Conservation (phyloP, 2,888 invertebrate species). For the Thymelicus acteon region DNA sequence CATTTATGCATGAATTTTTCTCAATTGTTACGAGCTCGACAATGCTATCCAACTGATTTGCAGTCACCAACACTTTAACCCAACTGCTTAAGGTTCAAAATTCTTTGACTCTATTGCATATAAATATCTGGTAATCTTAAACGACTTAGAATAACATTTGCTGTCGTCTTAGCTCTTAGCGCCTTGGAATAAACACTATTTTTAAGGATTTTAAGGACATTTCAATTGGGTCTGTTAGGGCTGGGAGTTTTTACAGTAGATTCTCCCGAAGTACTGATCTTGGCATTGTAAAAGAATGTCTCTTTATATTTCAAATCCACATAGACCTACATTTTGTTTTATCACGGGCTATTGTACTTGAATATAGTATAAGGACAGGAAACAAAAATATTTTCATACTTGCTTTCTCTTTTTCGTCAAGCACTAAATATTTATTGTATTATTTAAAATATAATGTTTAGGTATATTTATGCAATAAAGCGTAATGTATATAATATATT, state of each 20-base stretch:
- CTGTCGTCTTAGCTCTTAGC: constrained; percentile 14
- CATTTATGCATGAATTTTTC: constrained; percentile 39
- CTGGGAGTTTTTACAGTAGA: constrained; percentile 33
- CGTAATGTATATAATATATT: no score
- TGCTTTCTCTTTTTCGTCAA: no score
- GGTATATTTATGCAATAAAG: no score
- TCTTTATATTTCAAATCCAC: constrained; percentile 3
- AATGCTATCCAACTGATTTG: constrained; percentile 9
- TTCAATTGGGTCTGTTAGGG: constrained; percentile 13
- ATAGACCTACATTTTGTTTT: constrained; percentile 7
- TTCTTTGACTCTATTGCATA: not conserved
- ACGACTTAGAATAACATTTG: constrained; percentile 31
- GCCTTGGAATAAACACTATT: constrained; percentile 8
- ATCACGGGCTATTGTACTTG: not conserved
- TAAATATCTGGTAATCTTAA: constrained; percentile 11
- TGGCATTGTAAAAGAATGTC: constrained; percentile 28
- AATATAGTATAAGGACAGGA: not conserved
- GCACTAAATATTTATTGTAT: no score
- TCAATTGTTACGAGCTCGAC: constrained; percentile 34
- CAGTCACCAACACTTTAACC: not conserved
- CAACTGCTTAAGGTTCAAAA: constrained; percentile 1
- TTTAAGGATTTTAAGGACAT: not conserved
- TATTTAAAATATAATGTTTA: no score
- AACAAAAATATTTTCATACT: no score
- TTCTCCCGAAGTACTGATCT: constrained; percentile 29